Percentiles rank a stretch among this genome's conserved stretches.
These are phyloP conservation scores for Cacatua alba DNA, from an alignment of 2,113 vertebrate genomes.

Conservation along the genomic window DNA sequence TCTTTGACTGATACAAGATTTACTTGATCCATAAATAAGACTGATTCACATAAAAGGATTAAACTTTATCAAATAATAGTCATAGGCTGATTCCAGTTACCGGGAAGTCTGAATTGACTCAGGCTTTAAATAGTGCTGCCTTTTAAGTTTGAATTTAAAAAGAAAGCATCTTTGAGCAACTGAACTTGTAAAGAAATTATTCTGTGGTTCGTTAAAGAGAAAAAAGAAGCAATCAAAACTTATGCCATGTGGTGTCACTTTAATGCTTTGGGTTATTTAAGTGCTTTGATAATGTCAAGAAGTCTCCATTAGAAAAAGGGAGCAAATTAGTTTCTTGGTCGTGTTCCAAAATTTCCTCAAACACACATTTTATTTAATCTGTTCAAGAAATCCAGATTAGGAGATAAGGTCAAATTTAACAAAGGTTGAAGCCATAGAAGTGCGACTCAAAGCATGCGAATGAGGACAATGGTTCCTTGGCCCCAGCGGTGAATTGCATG, in stretches of 20 bases:
- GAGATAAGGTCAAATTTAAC: neutral
- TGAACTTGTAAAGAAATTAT: neutral
- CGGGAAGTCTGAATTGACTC: neutral
- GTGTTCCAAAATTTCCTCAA: neutral
- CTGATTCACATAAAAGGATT: neutral
- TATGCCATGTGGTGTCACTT: slow-evolving; percentile 21
- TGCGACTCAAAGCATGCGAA: neutral
- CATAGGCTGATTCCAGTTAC: neutral
- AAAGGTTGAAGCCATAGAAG: neutral
- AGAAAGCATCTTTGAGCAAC: slow-evolving; percentile 31
- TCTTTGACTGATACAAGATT: neutral
- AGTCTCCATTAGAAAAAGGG: neutral
- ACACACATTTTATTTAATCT: neutral
- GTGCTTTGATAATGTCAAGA: neutral
- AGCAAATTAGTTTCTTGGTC: neutral
- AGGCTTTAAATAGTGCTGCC: neutral
- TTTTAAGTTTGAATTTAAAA: slow-evolving; percentile 55
- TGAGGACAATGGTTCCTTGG: neutral
- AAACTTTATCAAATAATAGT: neutral
- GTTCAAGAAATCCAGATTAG: neutral
- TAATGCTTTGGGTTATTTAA: slow-evolving; percentile 40
- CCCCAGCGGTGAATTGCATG: neutral
- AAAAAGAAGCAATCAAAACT: neutral
- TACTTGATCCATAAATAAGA: neutral
- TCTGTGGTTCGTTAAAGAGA: slow-evolving; percentile 11